Base-by-base conservation (phyloP, 2,888 invertebrate species). In the Meiosimyza platycephala region DNA sequence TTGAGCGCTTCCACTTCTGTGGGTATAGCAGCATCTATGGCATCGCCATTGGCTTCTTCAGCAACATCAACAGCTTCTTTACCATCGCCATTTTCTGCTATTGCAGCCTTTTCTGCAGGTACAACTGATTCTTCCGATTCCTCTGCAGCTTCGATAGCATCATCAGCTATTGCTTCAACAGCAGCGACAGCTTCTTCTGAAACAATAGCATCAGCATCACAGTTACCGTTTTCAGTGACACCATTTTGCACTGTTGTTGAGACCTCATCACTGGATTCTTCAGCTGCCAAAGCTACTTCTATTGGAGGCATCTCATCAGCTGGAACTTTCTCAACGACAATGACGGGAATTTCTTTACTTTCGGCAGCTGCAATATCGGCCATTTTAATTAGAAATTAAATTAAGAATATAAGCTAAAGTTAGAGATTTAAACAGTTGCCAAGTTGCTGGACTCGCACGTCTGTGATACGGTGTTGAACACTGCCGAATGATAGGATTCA, bases 41-140 rank as follows among this genome's bases (percentile, higher is more conserved):
- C 85, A 77, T 85, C 86, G 79, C 87, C 87, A 77, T 87, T 86
- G 70, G 81, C 79, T 75, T 82, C 82, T 65, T 81, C 80, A 71
- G 79, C 74, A 47, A 82, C 81, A 64, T 80, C 78, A 72, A 83
- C 84, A 52, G 82, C 84, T 40, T 4, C 40, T 40, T 40, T 40
- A 40, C 40, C 40, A 73, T 82, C 81, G 68, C 84, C 85, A 76
- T 81, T 83, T 40, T 40, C 40, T 1, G 40, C 40, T 40, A 40
- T 9, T 40, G 40, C 40, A 40, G 40, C 40, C 9, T 40, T 9
- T 71, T 82, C 83, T 74, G 77, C 81, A 69, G 78, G 79, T 72
- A 76, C 79, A 69, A 79, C 79, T 9, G 9, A 9, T 40, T 40
- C 40, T 40, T 40, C 79, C 1, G 40, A 7, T 5, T 40, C 40